Percentiles rank a stretch among this genome's conserved stretches.
These are phyloP conservation scores for Mastomys coucha DNA, from an alignment of 2,113 vertebrate species.

Conservation along the genomic window DNA sequence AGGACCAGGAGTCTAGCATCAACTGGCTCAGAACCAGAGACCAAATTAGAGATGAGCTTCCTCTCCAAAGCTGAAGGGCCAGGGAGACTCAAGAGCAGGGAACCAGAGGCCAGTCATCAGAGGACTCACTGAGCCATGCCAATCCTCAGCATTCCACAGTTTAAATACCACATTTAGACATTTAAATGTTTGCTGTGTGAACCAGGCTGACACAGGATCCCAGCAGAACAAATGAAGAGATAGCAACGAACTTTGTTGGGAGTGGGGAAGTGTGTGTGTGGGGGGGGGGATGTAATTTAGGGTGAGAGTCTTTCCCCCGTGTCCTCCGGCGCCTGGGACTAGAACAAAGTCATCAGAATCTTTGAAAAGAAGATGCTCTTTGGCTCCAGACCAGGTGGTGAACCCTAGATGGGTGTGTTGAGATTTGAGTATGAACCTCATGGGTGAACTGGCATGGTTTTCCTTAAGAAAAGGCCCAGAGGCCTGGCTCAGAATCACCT, in stretches of 20 bases:
- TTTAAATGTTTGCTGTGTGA: slow-evolving; percentile 66
- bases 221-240: slow-evolving; percentile 76
- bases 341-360: slow-evolving; percentile 55
- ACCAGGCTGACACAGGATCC: slow-evolving; percentile 49
- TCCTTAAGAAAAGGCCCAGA: slow-evolving; percentile 10
- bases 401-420: slow-evolving; percentile 40
- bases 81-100: background rate
- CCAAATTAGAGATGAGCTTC: background rate
- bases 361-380: slow-evolving; percentile 58
- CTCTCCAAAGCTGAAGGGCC: background rate
- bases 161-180: slow-evolving; percentile 17
- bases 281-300: background rate
- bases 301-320: background rate
- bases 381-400: slow-evolving; percentile 54
- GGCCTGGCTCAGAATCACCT: background rate
- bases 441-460: background rate
- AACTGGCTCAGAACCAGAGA: background rate
- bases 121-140: slow-evolving; percentile 55
- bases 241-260: slow-evolving; percentile 70
- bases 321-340: background rate
- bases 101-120: background rate
- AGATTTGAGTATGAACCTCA: slow-evolving; percentile 45
- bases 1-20: background rate
- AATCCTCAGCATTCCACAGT: background rate
- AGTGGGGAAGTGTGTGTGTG: slow-evolving; percentile 16